Conservation (phyloP, 1,140 invertebrate species). For the Drosophila parabipectinata region DNA sequence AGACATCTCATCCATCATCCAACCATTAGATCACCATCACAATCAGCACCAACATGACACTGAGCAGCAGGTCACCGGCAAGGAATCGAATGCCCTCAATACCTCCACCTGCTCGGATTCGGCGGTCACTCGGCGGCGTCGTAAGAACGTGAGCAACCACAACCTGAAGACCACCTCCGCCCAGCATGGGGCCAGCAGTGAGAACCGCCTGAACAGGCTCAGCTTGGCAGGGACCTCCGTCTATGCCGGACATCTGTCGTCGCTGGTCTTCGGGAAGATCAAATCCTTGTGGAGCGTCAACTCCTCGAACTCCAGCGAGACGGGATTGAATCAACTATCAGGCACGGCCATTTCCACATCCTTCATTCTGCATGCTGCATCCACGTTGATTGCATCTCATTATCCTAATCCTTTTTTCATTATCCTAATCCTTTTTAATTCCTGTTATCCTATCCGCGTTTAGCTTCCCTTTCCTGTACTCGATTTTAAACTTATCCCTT, state of each 20-base stretch:
- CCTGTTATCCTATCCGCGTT: not conserved
- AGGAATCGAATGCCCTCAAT: slow-evolving; percentile 77
- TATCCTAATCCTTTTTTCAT: slow-evolving; percentile 7
- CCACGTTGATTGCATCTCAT: slow-evolving; percentile 9
- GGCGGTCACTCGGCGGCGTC: slow-evolving; percentile 74
- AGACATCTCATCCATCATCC: slow-evolving; percentile 35
- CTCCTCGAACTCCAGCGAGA: slow-evolving; percentile 87
- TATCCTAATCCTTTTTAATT: slow-evolving; percentile 1
- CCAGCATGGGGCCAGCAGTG: slow-evolving; percentile 66
- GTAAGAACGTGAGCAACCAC: slow-evolving; percentile 76
- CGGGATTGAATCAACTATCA: slow-evolving; percentile 91
- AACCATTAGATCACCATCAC: slow-evolving; percentile 21
- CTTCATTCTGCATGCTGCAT: slow-evolving; percentile 35
- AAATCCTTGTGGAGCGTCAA: slow-evolving; percentile 92
- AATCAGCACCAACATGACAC: slow-evolving; percentile 33
- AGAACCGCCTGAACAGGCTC: slow-evolving; percentile 77
- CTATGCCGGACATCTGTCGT: slow-evolving; percentile 88
- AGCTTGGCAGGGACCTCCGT: slow-evolving; percentile 84
- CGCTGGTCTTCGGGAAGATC: slow-evolving; percentile 92
- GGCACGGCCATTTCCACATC: slow-evolving; percentile 56
- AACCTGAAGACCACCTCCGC: slow-evolving; percentile 70
- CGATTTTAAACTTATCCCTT: too few relatives aligned
- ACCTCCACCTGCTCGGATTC: slow-evolving; percentile 83
- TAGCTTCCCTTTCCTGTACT: too few relatives aligned
- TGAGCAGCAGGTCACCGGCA: slow-evolving; percentile 38